Percentiles rank a stretch among this genome's conserved stretches.
These are phyloP conservation scores for Heliconius eleuchia DNA, from an alignment of 1,140 invertebrate genomes.

Conservation along the genomic window DNA sequence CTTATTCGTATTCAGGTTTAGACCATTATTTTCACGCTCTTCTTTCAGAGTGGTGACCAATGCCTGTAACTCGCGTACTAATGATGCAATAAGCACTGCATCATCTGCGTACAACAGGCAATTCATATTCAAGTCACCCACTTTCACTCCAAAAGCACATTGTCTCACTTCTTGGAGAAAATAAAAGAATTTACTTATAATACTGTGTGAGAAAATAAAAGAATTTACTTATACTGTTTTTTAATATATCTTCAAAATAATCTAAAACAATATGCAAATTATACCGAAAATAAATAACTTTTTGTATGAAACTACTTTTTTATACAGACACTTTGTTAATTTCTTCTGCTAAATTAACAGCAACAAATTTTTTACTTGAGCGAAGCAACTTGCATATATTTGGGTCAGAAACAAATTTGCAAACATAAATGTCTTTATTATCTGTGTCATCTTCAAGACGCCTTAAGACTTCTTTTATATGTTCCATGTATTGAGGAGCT, in stretches of 20 bases:
- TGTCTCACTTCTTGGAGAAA: no score
- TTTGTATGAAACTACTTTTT: conserved; percentile 11
- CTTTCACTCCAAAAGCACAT: no score
- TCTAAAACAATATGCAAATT: neutral
- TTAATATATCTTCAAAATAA: neutral
- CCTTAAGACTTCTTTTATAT: conserved; percentile 53
- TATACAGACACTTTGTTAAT: conserved; percentile 46
- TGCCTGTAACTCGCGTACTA: no score
- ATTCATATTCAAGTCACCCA: no score
- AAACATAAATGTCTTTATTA: conserved; percentile 66
- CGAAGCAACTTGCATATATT: conserved; percentile 62
- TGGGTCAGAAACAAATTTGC: conserved; percentile 60
- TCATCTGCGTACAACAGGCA: no score
- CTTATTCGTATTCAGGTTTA: no score
- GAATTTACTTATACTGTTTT: neutral
- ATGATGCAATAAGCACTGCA: no score
- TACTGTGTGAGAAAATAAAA: no score
- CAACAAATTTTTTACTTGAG: conserved; percentile 66
- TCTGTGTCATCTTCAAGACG: conserved; percentile 62
- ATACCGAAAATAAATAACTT: neutral
- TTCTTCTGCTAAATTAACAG: conserved; percentile 55
- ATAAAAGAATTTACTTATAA: no score
- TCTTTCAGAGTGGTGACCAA: no score
- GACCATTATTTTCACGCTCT: no score
- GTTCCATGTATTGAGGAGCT: conserved; percentile 48